A percentile compares a stretch with the other conserved stretches of the same genome.
These are phyloP conservation scores for Wiebesia pumilae DNA, from an alignment of 1,140 invertebrate species.

Conservation along the genomic window DNA sequence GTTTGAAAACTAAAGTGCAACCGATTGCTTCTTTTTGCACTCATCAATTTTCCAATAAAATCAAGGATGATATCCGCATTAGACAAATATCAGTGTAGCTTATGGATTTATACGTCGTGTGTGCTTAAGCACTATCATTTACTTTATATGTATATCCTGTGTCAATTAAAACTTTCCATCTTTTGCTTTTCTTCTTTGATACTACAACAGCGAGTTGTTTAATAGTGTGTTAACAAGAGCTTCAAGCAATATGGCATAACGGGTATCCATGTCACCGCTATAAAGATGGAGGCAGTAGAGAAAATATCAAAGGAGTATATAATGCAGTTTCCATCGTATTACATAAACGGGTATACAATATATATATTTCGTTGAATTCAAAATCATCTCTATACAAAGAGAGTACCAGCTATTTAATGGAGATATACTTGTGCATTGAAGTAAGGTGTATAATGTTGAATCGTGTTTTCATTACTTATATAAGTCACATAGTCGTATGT, in stretches of 20 bases:
- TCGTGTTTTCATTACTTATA: background rate
- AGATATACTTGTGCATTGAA: background rate
- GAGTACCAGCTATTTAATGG: background rate
- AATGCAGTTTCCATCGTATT: background rate
- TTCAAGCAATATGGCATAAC: background rate
- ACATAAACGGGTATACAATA: background rate
- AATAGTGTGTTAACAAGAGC: constrained; percentile 17
- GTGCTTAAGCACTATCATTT: background rate
- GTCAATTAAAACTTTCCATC: constrained; percentile 2
- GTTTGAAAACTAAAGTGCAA: background rate
- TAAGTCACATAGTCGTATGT: no score
- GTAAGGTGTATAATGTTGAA: background rate
- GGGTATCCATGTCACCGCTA: background rate
- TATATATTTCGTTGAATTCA: constrained; percentile 25
- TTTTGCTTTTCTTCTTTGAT: constrained; percentile 2
- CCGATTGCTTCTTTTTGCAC: background rate
- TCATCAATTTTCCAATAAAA: background rate
- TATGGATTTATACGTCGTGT: background rate
- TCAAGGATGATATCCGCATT: background rate
- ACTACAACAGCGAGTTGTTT: background rate
- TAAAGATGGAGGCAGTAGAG: background rate
- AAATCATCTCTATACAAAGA: background rate
- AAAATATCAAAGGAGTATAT: background rate
- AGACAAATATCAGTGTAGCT: background rate
- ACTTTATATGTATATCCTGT: background rate